Evolutionary conservation across 2,888 invertebrate genomes (phyloP).

Genomic region (Sussaba pulchella): DNA sequence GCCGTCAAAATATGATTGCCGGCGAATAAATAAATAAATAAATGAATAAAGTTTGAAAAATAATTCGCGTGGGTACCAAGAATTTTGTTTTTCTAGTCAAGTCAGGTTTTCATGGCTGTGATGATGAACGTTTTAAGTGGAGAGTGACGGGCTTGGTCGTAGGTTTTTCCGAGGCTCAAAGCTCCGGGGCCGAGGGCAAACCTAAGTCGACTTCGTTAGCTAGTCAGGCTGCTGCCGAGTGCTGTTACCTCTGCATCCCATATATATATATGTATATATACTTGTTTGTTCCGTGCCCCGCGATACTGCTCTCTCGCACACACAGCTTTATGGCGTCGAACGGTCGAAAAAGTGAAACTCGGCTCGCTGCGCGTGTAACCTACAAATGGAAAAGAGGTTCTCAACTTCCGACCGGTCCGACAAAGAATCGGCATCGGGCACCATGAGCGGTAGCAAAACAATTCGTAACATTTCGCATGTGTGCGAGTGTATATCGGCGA

Average conservation of each 20-base stretch:
- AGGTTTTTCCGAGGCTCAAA: neutral
- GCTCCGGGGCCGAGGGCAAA: neutral
- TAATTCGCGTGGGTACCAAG: too few relatives aligned
- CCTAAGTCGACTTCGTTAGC: constrained; percentile 39
- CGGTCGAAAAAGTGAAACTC: constrained; percentile 84
- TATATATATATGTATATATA: too few relatives aligned
- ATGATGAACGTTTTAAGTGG: too few relatives aligned
- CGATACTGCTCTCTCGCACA: constrained; percentile 46
- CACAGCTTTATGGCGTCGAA: constrained; percentile 73
- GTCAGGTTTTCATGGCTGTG: too few relatives aligned
- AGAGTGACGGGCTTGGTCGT: neutral
- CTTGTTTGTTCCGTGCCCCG: constrained; percentile 37
- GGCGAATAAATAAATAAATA: too few relatives aligned
- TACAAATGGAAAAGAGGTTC: constrained; percentile 83
- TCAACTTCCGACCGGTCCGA: constrained; percentile 75
- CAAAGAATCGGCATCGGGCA: constrained; percentile 17
- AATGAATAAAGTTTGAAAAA: too few relatives aligned
- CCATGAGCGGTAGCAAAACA: constrained; percentile 30
- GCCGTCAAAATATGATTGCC: too few relatives aligned
- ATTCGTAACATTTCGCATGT: constrained; percentile 33
- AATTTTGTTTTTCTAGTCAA: too few relatives aligned
- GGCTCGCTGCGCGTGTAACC: constrained; percentile 84
- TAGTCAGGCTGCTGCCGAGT: constrained; percentile 41
- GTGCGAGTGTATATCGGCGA: constrained; percentile 12
- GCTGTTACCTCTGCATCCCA: constrained; percentile 56